phyloP scores from a whole-genome alignment of 2,888 invertebrate genomes.

The Actias luna region DNA sequence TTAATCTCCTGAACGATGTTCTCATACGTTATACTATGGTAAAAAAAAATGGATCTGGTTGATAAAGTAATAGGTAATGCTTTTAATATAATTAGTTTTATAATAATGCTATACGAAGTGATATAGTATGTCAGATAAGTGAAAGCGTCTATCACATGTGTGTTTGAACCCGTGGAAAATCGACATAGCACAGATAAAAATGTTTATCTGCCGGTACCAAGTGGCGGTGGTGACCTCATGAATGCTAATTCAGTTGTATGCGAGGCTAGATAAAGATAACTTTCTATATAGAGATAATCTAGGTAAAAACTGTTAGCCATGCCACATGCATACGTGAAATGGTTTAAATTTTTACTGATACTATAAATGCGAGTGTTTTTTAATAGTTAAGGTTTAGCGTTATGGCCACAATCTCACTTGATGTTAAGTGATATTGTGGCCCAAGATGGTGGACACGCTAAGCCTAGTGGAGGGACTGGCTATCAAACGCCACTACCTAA shows the following conservation, averaged over 20 bases:
- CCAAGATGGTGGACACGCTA: too few species aligned
- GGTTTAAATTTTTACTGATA: background rate
- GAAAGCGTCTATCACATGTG: background rate
- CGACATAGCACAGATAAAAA: constrained; percentile 19
- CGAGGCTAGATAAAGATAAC: constrained; percentile 14
- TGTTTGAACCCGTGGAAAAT: constrained; percentile 17
- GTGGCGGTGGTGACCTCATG: constrained; percentile 16
- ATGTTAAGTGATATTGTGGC: too few species aligned
- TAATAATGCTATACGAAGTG: background rate
- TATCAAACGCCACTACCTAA: too few species aligned
- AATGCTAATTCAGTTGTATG: constrained; percentile 18
- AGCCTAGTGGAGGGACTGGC: too few species aligned
- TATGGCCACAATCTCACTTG: too few species aligned
- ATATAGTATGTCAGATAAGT: constrained; percentile 1
- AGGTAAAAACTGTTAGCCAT: background rate
- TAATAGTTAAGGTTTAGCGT: too few species aligned
- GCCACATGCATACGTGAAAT: background rate
- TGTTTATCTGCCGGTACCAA: constrained; percentile 16
- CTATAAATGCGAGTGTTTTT: background rate
- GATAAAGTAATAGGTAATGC: background rate
- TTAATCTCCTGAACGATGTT: too few species aligned
- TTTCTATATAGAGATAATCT: background rate
- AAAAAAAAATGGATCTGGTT: too few species aligned
- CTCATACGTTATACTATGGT: too few species aligned
- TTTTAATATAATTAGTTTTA: background rate